phyloP scores from a whole-genome alignment of 2,888 invertebrate genomes.

The Leucophenga maculata region DNA sequence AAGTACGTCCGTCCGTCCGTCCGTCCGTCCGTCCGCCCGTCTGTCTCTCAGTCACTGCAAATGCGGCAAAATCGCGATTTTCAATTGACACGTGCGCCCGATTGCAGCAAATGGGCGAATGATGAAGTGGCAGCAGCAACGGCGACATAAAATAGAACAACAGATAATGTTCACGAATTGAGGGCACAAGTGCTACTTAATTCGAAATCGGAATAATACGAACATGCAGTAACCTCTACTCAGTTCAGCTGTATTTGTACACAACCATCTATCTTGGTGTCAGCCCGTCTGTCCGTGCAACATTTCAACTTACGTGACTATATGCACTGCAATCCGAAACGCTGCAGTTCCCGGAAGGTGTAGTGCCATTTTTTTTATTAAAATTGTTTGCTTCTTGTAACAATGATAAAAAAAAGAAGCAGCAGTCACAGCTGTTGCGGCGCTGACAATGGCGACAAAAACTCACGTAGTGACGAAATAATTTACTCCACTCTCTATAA shows the following conservation, averaged over 20 bases:
- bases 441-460: background rate
- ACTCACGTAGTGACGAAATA: background rate
- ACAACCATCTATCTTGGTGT: background rate
- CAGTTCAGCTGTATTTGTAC: background rate
- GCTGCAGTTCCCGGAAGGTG: constrained; percentile 19
- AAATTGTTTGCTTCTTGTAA: background rate
- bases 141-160: constrained; percentile 1
- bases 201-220: background rate
- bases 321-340: background rate
- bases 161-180: constrained; percentile 1
- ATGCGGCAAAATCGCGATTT: constrained; percentile 52
- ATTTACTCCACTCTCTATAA: too few relatives aligned
- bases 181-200: constrained; percentile 14
- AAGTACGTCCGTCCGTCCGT: constrained; percentile 38
- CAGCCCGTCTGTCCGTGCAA: background rate
- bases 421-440: too few relatives aligned
- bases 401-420: background rate
- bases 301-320: background rate
- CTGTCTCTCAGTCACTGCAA: too few relatives aligned
- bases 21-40: constrained; percentile 35
- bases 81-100: constrained; percentile 56
- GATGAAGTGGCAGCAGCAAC: constrained; percentile 8
- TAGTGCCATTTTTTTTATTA: background rate
- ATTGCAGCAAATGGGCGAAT: constrained; percentile 3
- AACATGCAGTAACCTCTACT: background rate